These are phyloP conservation scores for Phaethon lepturus DNA, from an alignment of 2,113 vertebrate genomes.

Conservation along the genomic window DNA sequence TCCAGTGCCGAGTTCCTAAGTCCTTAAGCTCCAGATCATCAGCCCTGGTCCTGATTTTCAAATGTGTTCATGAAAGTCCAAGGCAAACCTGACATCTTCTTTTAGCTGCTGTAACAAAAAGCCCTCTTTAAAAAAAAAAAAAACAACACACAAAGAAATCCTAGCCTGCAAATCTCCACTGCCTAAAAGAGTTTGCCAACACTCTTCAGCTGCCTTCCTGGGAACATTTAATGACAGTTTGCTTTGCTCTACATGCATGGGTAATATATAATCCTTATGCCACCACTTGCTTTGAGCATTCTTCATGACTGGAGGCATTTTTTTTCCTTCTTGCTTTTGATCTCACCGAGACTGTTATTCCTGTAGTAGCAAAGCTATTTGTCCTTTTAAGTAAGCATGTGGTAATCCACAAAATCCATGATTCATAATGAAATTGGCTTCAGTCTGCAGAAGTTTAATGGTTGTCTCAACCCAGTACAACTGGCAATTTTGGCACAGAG, in stretches of 20 bases:
- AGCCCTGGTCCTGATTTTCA: not conserved
- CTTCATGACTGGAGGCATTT: constrained; percentile 59
- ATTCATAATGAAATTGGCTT: constrained; percentile 72
- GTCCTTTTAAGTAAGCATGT: constrained; percentile 64
- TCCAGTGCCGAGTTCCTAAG: not conserved
- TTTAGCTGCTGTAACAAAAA: not conserved
- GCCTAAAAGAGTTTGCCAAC: not conserved
- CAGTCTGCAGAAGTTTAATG: constrained; percentile 49
- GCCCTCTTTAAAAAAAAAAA: not conserved
- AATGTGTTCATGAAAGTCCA: not conserved
- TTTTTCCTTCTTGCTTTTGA: constrained; percentile 51
- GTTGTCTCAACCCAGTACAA: constrained; percentile 43
- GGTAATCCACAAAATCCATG: constrained; percentile 67
- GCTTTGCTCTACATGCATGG: constrained; percentile 21
- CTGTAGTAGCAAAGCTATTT: constrained; percentile 63
- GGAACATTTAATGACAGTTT: constrained; percentile 42
- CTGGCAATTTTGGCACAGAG: constrained; percentile 11
- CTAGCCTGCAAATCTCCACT: not conserved
- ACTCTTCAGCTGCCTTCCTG: not conserved
- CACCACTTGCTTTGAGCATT: constrained; percentile 44
- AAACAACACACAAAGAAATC: not conserved
- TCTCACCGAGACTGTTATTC: constrained; percentile 50
- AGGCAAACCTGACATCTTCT: not conserved
- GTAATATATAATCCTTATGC: constrained; percentile 48
- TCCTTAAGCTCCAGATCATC: not conserved